These are phyloP conservation scores for Agriopis leucophaearia DNA, from an alignment of 2,888 invertebrate species.

Conservation along the genomic window DNA sequence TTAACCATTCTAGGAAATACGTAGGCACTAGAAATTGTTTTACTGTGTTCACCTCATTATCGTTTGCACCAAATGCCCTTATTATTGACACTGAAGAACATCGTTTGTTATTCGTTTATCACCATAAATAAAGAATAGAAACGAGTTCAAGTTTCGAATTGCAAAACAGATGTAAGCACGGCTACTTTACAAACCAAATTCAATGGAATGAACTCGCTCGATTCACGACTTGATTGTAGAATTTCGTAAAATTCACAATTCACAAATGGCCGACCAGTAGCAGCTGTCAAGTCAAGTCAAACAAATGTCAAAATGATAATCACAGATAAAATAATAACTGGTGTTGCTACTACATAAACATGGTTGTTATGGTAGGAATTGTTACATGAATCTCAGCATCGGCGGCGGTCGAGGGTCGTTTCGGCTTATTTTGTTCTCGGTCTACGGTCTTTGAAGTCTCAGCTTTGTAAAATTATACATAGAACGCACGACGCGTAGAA, in stretches of 20 bases:
- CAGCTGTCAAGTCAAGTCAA: slow-evolving; percentile 58
- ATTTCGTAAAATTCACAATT: slow-evolving; percentile 56
- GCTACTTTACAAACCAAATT: slow-evolving; percentile 43
- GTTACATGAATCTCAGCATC: neutral
- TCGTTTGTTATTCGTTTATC: slow-evolving; percentile 48
- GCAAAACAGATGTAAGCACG: slow-evolving; percentile 39
- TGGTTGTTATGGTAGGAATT: neutral
- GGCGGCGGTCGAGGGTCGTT: too few relatives aligned
- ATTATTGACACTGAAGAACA: slow-evolving; percentile 37
- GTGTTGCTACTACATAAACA: neutral
- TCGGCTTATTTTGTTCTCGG: too few relatives aligned
- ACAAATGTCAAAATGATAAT: slow-evolving; percentile 9
- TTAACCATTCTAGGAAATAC: slow-evolving; percentile 80
- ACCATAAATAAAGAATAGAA: slow-evolving; percentile 43
- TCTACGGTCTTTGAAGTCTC: too few relatives aligned
- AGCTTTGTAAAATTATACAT: too few relatives aligned
- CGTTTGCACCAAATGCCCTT: slow-evolving; percentile 45
- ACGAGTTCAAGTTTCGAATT: slow-evolving; percentile 48
- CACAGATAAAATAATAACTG: slow-evolving; percentile 3
- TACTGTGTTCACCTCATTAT: slow-evolving; percentile 66
- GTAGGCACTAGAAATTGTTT: slow-evolving; percentile 78
- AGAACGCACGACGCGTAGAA: too few relatives aligned
- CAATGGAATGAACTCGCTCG: slow-evolving; percentile 44
- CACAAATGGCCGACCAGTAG: slow-evolving; percentile 70
- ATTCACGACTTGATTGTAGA: slow-evolving; percentile 16